phyloP scores from a whole-genome alignment of 2,113 vertebrate species.

The Hypocryptadius cinnamomeus region DNA sequence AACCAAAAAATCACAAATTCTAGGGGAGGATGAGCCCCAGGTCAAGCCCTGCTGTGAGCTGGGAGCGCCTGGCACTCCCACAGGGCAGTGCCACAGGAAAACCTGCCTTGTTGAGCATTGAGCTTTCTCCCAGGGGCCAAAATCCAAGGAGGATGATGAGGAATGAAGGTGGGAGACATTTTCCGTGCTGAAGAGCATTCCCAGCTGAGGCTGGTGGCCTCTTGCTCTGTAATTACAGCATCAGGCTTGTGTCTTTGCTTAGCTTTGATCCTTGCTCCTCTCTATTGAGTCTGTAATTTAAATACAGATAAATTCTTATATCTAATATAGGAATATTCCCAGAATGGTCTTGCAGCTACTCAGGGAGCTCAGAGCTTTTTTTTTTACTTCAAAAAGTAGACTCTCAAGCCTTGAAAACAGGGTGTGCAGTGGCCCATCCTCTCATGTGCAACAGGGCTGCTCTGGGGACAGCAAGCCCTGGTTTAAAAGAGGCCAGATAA shows the following conservation, averaged over 20 bases:
- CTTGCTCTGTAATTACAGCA: neutral
- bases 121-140: neutral
- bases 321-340: fast-evolving
- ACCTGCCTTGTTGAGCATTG: too few species aligned
- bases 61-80: neutral
- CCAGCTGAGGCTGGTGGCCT: neutral
- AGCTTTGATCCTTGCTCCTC: neutral
- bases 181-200: neutral
- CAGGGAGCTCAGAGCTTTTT: neutral
- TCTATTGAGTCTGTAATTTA: neutral
- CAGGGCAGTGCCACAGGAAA: neutral
- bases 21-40: neutral
- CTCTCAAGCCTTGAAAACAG: fast-evolving
- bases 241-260: neutral
- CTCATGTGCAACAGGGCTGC: fast-evolving
- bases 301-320: neutral
- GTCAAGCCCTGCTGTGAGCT: neutral
- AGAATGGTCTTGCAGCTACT: neutral
- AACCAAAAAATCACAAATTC: neutral
- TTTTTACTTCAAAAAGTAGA: neutral
- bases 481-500: neutral
- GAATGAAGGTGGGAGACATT: neutral
- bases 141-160: neutral
- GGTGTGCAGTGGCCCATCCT: fast-evolving
- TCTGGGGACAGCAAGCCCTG: neutral